Percentiles rank a stretch among this genome's conserved stretches.
These are phyloP conservation scores for Phaethon lepturus DNA, from an alignment of 2,113 vertebrate genomes.

Conservation along the genomic window DNA sequence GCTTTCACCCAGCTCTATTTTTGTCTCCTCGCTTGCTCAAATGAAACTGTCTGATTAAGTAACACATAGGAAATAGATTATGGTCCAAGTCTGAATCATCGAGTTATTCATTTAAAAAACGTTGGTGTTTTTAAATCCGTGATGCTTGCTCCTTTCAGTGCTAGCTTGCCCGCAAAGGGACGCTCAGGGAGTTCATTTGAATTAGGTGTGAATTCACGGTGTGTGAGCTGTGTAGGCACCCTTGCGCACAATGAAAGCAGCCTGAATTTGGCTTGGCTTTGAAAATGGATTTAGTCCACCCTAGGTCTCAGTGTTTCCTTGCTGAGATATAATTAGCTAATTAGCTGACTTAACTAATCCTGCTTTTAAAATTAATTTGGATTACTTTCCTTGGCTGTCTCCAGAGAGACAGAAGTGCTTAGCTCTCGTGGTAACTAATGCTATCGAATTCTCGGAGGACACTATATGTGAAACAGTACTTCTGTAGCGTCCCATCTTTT, in stretches of 20 bases:
- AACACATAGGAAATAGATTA: constrained; percentile 38
- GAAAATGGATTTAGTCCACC: not conserved
- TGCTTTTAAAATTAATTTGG: constrained; percentile 33
- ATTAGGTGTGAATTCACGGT: not conserved
- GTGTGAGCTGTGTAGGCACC: not conserved
- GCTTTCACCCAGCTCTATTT: not conserved
- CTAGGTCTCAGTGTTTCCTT: not conserved
- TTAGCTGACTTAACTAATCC: constrained; percentile 35
- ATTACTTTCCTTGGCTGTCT: constrained; percentile 3
- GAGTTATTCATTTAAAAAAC: not conserved
- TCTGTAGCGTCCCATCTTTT: not conserved
- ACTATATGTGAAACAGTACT: not conserved
- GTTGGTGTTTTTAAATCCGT: not conserved
- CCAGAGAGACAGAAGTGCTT: not conserved
- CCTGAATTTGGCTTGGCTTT: not conserved
- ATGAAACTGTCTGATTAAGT: constrained; percentile 36
- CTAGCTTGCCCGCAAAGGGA: not conserved
- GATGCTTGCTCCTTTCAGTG: not conserved
- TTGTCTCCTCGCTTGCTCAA: not conserved
- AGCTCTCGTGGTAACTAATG: not conserved
- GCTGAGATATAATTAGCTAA: constrained; percentile 21
- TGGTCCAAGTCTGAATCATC: constrained; percentile 34
- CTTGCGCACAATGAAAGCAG: not conserved
- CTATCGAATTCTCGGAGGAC: not conserved
- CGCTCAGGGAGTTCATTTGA: not conserved